Evolutionary conservation across 2,888 invertebrate species (phyloP).

Genomic region (Ichneumon xanthorius): DNA sequence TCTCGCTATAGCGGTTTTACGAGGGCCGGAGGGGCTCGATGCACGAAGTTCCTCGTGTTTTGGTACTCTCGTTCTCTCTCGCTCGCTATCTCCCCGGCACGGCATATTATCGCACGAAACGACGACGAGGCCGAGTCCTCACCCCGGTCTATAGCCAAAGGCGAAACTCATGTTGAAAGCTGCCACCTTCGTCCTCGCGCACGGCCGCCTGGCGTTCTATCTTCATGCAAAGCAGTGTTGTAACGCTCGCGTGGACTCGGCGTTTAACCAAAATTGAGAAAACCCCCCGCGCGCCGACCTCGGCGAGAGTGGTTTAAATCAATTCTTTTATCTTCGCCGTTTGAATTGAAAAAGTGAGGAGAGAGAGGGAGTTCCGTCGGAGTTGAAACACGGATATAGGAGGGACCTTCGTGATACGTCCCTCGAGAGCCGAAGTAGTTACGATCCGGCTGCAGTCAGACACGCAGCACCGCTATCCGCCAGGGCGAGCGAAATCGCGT

Average conservation of each 20-base stretch:
- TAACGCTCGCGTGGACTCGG: constrained; percentile 51
- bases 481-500: not conserved
- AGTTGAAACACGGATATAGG: not conserved
- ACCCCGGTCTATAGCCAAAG: constrained; percentile 28
- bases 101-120: constrained; percentile 43
- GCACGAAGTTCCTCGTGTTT: constrained; percentile 42
- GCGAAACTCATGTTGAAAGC: constrained; percentile 52
- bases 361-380: not conserved
- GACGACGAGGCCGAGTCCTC: constrained; percentile 22
- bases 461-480: not conserved
- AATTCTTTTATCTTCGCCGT: constrained; percentile 49
- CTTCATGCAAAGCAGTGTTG: constrained; percentile 4
- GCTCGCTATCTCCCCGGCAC: not conserved
- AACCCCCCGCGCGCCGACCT: not conserved
- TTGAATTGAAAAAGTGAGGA: constrained; percentile 11
- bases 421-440: constrained; percentile 28
- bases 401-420: constrained; percentile 17
- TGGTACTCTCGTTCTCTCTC: constrained; percentile 9
- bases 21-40: constrained; percentile 24
- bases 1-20: constrained; percentile 60
- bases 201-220: not conserved
- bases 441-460: constrained; percentile 12
- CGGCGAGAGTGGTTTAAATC: constrained; percentile 22
- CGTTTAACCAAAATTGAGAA: constrained; percentile 44
- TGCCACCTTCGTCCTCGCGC: constrained; percentile 9